These are phyloP conservation scores for Tympanuchus pallidicinctus DNA, from an alignment of 2,113 vertebrate genomes.

Conservation along the genomic window DNA sequence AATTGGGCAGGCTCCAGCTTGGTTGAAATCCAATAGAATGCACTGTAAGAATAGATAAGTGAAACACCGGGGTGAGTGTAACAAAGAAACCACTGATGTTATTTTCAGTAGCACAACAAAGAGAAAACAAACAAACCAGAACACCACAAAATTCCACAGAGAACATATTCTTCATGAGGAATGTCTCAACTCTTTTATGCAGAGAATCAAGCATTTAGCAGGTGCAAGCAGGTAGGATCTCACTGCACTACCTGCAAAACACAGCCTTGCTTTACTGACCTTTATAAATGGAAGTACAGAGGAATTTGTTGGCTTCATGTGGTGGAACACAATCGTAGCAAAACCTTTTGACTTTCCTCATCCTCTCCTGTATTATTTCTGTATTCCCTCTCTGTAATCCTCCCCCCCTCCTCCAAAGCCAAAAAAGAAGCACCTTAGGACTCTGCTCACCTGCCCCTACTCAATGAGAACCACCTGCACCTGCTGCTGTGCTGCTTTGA, in stretches of 20 bases:
- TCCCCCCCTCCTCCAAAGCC: not conserved
- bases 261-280: not conserved
- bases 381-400: not conserved
- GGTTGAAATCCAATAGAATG: constrained; percentile 24
- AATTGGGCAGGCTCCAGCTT: constrained; percentile 26
- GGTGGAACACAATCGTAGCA: rapidly evolving
- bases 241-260: not conserved
- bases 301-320: rapidly evolving
- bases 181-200: not conserved
- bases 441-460: not conserved
- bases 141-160: not conserved
- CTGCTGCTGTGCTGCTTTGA: not conserved
- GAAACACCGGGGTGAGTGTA: not conserved
- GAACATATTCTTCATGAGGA: not conserved
- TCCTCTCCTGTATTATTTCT: rapidly evolving
- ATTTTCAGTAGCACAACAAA: not conserved
- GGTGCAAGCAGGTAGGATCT: not conserved
- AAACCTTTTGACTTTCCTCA: not conserved
- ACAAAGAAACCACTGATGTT: not conserved
- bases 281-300: not conserved
- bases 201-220: not conserved
- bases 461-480: not conserved
- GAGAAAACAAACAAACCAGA: not conserved
- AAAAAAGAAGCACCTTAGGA: not conserved
- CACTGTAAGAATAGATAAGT: not conserved